Evolutionary conservation across 2,888 invertebrate species (phyloP), one percentile per base, ranked within the genome.

Genomic region (Lingula anatina): DNA sequence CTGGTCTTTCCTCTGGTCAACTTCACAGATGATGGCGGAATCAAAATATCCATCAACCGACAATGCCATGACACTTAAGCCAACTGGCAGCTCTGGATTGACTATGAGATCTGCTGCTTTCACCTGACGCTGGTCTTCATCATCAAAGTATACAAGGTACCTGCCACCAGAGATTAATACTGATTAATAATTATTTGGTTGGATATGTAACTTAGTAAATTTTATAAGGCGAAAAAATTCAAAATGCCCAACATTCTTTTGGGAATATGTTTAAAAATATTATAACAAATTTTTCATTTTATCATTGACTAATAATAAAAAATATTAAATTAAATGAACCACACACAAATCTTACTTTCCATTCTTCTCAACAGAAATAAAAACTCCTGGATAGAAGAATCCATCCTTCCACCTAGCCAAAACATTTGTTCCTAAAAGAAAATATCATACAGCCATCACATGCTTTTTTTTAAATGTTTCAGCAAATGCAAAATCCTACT

Each of bases 391-490:
- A 49, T 70, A 70, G 44, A 51, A 70, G 49, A 60, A 69, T 0
- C 63, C 64, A 57, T 70, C 70, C 47, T 64, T 67, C 70, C 70
- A 70, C 36, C 61, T 64, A 5, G 65, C 65, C 54, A 70, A 62
- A 12, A 70, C 62, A 43, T 58, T 53, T n/a, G 61, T 57, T 44
- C 64, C 70, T 69, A 50, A 25, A 49, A 40, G 24, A 9, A 42
- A 31, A 12, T 15, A 41, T 28, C 26, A 49, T 5, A 51, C 12
- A 40, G 25, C 9, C 0, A 23, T 43, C 3, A 12, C 9, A n/a
- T n/a, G n/a, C n/a, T n/a, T n/a, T n/a, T n/a, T n/a, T n/a, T n/a
- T n/a, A n/a, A n/a, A n/a, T n/a, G n/a, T n/a, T n/a, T n/a, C n/a
- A n/a, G n/a, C n/a, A n/a, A n/a, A n/a, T n/a, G n/a, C n/a, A n/a